These are phyloP conservation scores for Tetramorium parvispinum DNA, from an alignment of 1,140 invertebrate species.

Conservation along the genomic window DNA sequence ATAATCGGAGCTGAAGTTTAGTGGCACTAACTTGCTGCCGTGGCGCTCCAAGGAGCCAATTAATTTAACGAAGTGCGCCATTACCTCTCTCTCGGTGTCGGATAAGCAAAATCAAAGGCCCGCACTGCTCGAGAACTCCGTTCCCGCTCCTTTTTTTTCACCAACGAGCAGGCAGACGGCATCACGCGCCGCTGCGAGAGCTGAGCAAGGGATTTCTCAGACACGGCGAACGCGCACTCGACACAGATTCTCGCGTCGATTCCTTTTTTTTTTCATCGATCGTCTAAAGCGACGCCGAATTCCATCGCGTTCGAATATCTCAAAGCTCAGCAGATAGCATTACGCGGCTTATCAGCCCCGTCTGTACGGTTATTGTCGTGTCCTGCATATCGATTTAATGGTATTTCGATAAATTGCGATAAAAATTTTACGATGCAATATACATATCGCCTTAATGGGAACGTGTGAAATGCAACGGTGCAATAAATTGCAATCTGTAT, in stretches of 20 bases:
- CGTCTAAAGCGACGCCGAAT: conserved; percentile 12
- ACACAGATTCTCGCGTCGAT: conserved; percentile 54
- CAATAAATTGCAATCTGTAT: conserved; percentile 23
- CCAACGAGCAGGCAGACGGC: not conserved
- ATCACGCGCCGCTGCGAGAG: conserved; percentile 57
- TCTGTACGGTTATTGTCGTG: conserved; percentile 22
- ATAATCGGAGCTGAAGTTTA: conserved; percentile 74
- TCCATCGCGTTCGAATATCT: conserved; percentile 34
- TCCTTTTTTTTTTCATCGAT: conserved; percentile 9
- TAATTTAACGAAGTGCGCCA: conserved; percentile 78
- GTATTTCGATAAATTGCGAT: conserved; percentile 37
- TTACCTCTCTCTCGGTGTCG: conserved; percentile 72
- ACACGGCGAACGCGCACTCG: conserved; percentile 42
- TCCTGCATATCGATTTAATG: conserved; percentile 33
- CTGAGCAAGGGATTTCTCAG: conserved; percentile 64
- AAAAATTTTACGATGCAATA: conserved; percentile 32
- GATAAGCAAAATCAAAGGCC: conserved; percentile 74
- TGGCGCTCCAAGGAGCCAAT: conserved; percentile 72
- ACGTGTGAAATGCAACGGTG: conserved; percentile 1
- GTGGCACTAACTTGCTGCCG: conserved; percentile 72
- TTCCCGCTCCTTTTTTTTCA: conserved; percentile 18
- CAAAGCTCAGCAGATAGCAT: conserved; percentile 38
- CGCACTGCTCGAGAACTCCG: conserved; percentile 65
- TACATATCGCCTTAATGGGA: not conserved
- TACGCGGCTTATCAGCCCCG: conserved; percentile 41